Base-by-base conservation (phyloP, 2,888 invertebrate genomes). In the Colostygia pectinataria region DNA sequence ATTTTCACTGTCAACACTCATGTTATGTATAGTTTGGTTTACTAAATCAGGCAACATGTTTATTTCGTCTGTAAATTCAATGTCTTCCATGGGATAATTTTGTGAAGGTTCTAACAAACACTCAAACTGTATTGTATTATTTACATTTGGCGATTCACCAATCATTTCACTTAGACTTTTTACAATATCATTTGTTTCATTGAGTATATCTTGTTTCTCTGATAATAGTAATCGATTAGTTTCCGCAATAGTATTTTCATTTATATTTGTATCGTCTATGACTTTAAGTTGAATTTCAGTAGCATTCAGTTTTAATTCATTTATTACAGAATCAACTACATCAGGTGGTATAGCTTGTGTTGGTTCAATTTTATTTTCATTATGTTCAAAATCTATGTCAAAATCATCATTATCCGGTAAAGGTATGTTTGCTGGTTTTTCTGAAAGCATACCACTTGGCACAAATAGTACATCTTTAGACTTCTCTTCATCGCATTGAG, bases 361-460 rank as follows among this genome's bases (percentile, higher is more conserved):
- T 29, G 5, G 45, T 39, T 45, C 31, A 6, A 29, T 12, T 25
- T 20, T 28, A 34, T 24, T 15, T 15, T 18, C 25, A n/a, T 37
- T 28, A 24, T 5, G 9, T 37, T 63, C 65, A 49, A 63, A 63
- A 8, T 76, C 75, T 51, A 69, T 41, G 32, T 78, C 73, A 61
- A 78, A 73, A 49, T 79, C 80, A 70, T 77, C 74, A 41, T 47
- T 34, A 41, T 49, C 34, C n/a, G 48, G 31, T 46, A 46, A 32
- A 42, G 44, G 41, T 32, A 47, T 37, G 14, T 53, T 37, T 7
- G 18, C 43, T 36, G 47, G 37, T 34, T 39, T 28, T 43, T 49
- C 29, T 25, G 38, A 8, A 25, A 25, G 10, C 12, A 23, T 20
- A 13, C 7, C 10, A 31, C 13, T 6, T 10, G 10, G 31, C 7